A percentile compares a stretch with the other conserved stretches of the same genome.
Evolutionary conservation across 2,113 vertebrate species (phyloP).

Genomic region (Tenebrosternarchus preto): DNA sequence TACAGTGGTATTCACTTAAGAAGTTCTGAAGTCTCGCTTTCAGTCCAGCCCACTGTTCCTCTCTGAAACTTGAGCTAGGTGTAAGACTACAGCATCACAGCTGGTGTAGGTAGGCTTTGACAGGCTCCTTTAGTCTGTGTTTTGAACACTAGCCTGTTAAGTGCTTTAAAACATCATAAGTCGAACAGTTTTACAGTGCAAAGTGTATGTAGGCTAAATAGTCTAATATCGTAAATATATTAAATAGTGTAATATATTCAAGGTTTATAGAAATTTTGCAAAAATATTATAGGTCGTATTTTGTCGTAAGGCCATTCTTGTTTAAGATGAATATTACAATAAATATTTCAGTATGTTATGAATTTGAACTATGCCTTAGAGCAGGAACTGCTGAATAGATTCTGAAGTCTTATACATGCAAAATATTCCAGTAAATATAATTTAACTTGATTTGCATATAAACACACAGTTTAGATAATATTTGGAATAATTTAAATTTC

Average conservation of each 20-base stretch:
- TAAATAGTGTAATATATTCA: too few species aligned
- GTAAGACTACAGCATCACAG: slow-evolving; percentile 44
- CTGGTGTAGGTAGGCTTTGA: slow-evolving; percentile 61
- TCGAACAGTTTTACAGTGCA: too few species aligned
- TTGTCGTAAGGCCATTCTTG: too few species aligned
- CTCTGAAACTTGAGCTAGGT: slow-evolving; percentile 72
- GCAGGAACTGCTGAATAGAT: not conserved
- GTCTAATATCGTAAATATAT: too few species aligned
- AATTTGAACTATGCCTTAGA: not conserved
- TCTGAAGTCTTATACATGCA: not conserved
- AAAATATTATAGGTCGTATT: too few species aligned
- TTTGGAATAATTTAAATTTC: not conserved
- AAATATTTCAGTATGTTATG: not conserved
- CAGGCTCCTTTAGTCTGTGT: too few species aligned
- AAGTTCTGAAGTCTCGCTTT: slow-evolving; percentile 39
- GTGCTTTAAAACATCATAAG: not conserved
- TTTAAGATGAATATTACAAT: not conserved
- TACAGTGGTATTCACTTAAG: slow-evolving; percentile 43
- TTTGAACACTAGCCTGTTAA: too few species aligned
- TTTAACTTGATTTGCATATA: not conserved
- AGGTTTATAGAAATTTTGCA: too few species aligned
- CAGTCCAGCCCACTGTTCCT: slow-evolving; percentile 64
- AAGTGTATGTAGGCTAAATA: too few species aligned
- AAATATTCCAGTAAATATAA: not conserved
- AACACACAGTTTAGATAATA: not conserved